Evolutionary conservation across 2,113 vertebrate species (phyloP).

Genomic region (Cheilinus undulatus): DNA sequence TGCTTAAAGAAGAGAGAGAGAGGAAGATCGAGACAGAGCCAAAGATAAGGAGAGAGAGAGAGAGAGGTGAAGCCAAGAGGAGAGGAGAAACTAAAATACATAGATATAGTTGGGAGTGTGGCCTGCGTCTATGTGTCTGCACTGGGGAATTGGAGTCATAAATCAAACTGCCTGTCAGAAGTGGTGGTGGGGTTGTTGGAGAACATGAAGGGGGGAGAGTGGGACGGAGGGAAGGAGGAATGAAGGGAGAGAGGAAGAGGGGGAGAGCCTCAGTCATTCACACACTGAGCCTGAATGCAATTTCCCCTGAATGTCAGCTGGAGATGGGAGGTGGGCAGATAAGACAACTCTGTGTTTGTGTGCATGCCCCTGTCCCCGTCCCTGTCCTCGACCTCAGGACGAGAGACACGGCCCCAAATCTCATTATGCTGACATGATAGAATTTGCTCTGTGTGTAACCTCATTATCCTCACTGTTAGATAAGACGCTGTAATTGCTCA

Average conservation of each 20-base stretch:
- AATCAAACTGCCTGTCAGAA: constrained; percentile 85
- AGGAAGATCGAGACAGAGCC: constrained; percentile 52
- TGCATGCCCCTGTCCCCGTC: constrained; percentile 35
- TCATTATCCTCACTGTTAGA: constrained; percentile 84
- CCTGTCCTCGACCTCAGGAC: constrained; percentile 73
- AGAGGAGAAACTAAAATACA: constrained; percentile 75
- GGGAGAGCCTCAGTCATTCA: constrained; percentile 66
- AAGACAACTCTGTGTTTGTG: constrained; percentile 60
- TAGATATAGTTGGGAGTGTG: constrained; percentile 82
- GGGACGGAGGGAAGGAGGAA: constrained; percentile 17
- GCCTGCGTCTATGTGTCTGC: constrained; percentile 79
- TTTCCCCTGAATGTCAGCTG: constrained; percentile 84
- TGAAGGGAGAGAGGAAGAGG: constrained; percentile 54
- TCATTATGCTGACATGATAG: constrained; percentile 84
- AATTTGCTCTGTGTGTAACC: constrained; percentile 85
- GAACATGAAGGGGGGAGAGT: constrained; percentile 65
- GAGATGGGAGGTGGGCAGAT: constrained; percentile 80
- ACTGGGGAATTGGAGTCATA: constrained; percentile 85
- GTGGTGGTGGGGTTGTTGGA: constrained; percentile 67
- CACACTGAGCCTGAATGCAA: constrained; percentile 80
- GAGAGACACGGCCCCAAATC: constrained; percentile 74
- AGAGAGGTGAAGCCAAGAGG: constrained; percentile 49
- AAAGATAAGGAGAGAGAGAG: constrained; percentile 41
- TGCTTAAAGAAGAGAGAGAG: constrained; percentile 5
- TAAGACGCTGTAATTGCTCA: constrained; percentile 84